These are phyloP conservation scores for Vanessa cardui DNA, from an alignment of 2,888 invertebrate species.

Conservation along the genomic window DNA sequence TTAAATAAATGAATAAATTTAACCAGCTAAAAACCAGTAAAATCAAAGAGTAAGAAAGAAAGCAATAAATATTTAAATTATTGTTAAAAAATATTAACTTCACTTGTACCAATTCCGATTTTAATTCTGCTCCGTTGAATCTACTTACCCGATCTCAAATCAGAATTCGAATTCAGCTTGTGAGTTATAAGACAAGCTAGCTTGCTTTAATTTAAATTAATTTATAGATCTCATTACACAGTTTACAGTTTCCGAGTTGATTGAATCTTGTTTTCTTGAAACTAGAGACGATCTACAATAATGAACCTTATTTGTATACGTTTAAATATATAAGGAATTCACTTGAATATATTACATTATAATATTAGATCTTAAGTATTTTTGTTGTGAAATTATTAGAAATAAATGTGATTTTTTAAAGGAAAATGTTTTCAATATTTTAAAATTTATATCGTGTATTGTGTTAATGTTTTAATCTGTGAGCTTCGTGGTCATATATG, in stretches of 20 bases:
- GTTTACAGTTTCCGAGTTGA: background rate
- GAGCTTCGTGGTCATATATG: background rate
- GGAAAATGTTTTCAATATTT: no score
- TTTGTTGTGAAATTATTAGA: no score
- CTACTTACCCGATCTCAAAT: slow-evolving; percentile 5
- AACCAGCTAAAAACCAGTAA: no score
- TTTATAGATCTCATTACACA: slow-evolving; percentile 11
- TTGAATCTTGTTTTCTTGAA: slow-evolving; percentile 7
- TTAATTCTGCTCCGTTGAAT: slow-evolving; percentile 8
- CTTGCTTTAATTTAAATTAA: slow-evolving; percentile 17
- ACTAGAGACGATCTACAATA: background rate
- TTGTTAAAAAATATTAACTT: background rate
- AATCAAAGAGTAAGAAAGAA: no score
- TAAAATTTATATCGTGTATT: no score
- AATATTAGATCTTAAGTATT: no score
- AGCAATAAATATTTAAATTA: background rate
- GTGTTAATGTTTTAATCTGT: background rate
- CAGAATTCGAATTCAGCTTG: slow-evolving; percentile 13
- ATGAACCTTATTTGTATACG: background rate
- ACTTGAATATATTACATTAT: no score
- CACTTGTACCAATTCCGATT: background rate
- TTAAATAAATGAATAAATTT: no score
- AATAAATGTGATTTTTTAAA: no score
- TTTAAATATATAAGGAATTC: no score
- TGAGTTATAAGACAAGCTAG: slow-evolving; percentile 10